These are phyloP conservation scores for Nilaparvata lugens DNA, from an alignment of 1,140 invertebrate genomes.

Conservation along the genomic window DNA sequence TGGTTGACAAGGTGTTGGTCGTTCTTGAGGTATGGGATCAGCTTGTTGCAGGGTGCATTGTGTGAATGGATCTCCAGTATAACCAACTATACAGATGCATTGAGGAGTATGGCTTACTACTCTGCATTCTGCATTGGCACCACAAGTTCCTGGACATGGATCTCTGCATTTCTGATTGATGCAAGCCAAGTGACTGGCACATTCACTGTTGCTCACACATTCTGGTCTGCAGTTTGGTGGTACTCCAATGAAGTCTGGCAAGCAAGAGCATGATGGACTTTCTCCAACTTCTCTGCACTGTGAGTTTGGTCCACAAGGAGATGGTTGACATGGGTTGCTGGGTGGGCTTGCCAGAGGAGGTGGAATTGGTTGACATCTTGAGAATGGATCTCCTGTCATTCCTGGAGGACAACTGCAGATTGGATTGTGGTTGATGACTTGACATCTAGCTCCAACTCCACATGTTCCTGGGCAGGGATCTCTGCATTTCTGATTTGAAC, in stretches of 20 bases:
- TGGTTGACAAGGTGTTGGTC: conserved; percentile 46
- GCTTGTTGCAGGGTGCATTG: conserved; percentile 35
- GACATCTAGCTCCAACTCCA: conserved; percentile 56
- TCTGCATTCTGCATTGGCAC: conserved; percentile 50
- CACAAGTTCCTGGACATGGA: conserved; percentile 55
- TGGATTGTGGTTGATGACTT: conserved; percentile 62
- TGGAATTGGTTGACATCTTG: conserved; percentile 43
- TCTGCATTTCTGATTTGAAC: conserved; percentile 52
- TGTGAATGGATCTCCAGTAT: conserved; percentile 48
- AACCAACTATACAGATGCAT: conserved; percentile 48
- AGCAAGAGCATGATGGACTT: conserved; percentile 52
- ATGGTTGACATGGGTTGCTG: conserved; percentile 51
- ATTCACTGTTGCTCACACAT: conserved; percentile 53
- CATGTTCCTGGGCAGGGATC: conserved; percentile 56
- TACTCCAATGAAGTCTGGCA: conserved; percentile 45
- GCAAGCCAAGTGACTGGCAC: conserved; percentile 48
- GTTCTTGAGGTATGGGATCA: conserved; percentile 19
- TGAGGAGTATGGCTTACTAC: conserved; percentile 55
- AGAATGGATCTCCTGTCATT: conserved; percentile 63
- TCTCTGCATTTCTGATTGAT: conserved; percentile 57
- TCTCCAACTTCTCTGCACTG: conserved; percentile 49
- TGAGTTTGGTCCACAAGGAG: conserved; percentile 60
- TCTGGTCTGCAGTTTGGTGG: conserved; percentile 56
- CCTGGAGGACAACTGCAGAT: conserved; percentile 60
- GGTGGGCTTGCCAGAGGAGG: conserved; percentile 35